These are phyloP conservation scores for Chloromyia formosa DNA, from an alignment of 2,888 invertebrate genomes.

Conservation along the genomic window DNA sequence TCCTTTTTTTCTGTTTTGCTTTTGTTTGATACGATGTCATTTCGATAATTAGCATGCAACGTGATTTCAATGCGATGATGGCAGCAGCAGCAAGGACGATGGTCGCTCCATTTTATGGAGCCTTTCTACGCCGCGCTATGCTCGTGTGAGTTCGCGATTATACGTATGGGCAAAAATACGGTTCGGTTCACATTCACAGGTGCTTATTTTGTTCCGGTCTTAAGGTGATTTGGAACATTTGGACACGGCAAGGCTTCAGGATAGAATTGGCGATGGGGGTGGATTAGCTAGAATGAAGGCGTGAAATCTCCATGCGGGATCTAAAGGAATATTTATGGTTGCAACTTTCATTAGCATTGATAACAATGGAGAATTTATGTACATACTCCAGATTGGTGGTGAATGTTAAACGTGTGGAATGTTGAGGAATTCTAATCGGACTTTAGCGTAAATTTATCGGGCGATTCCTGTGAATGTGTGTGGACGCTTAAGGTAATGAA, in stretches of 20 bases:
- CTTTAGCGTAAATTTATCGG: not conserved
- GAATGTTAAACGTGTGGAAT: conserved; percentile 10
- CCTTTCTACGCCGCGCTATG: too few relatives aligned
- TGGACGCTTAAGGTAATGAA: too few relatives aligned
- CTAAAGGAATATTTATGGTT: conserved; percentile 21
- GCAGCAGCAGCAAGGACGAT: too few relatives aligned
- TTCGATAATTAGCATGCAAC: conserved; percentile 38
- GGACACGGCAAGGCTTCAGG: not conserved
- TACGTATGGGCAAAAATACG: too few relatives aligned
- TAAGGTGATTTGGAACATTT: not conserved
- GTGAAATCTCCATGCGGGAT: conserved; percentile 20
- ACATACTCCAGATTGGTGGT: not conserved
- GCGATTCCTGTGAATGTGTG: too few relatives aligned
- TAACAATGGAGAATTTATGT: conserved; percentile 19
- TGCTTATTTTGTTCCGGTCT: conserved; percentile 2
- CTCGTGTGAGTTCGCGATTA: too few relatives aligned
- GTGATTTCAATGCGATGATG: not conserved
- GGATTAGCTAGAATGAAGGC: too few relatives aligned
- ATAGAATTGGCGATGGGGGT: too few relatives aligned
- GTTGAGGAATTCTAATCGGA: not conserved
- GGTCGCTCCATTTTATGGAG: too few relatives aligned
- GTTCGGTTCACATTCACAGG: too few relatives aligned
- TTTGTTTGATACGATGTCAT: conserved; percentile 28
- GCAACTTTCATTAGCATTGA: conserved; percentile 13
- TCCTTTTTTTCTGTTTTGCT: too few relatives aligned